Evolutionary conservation across 1,140 invertebrate species (phyloP), one percentile per base, ranked within the genome.

Genomic region (Drosophila erecta): DNA sequence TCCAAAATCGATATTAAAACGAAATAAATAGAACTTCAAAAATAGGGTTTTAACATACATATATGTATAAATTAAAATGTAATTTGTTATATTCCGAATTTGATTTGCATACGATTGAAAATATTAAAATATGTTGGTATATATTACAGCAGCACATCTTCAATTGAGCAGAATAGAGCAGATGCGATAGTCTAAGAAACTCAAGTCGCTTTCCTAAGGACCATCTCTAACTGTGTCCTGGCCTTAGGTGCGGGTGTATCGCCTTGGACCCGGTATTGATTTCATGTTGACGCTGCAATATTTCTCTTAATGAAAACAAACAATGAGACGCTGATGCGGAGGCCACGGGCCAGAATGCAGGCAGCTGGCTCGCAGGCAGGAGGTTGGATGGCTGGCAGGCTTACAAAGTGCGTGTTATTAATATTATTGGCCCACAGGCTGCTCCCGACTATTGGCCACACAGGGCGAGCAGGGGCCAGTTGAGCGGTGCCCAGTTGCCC

Each of bases 281-380:
- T 89, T 89, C 84, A 89, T 90, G 84, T 87, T 87, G 84, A 90
- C 84, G 84, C 84, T 89, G 84, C 84, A 89, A 89, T 89, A 89
- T 89, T 89, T 75, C 81, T 76, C 84, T 89, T 89, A 89, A 89
- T 89, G 84, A 89, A 89, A 89, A 89, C 84, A 89, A 89, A 89
- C 84, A 89, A 89, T 70, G 61, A 57, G 71, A 55, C 35, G 70
- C 57, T 69, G 64, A 47, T 56, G 62, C 54, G 37, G 71, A 74
- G 67, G 58, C 58, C 49, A 47, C 41, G 44, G 66, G 41, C 49
- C 67, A 77, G 60, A 74, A 49, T 59, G 59, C 49, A 67, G 67
- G 56, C 77, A 73, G 53, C 73, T 54, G 70, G 64, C 54, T 58
- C 38, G 67, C 61, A 66, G 59, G 73, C 73, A 59, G 72, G 73